phyloP scores from a whole-genome alignment of 2,113 vertebrate species.

The Corynorhinus townsendii region DNA sequence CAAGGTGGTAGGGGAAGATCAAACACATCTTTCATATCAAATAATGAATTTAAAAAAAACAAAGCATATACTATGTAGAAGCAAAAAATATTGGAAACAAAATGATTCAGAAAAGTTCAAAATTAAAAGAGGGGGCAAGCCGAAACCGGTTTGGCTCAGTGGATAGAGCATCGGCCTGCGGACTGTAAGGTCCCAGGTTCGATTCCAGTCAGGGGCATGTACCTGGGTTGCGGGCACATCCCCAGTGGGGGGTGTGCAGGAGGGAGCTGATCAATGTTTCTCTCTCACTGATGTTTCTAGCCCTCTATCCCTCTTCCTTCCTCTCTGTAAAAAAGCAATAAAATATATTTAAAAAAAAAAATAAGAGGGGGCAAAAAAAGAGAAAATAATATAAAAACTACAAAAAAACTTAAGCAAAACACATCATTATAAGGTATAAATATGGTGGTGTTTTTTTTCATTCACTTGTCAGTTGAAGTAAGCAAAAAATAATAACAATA shows the following conservation, averaged over 20 bases:
- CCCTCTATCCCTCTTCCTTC: no score
- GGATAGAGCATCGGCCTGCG: no score
- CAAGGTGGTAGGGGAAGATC: not conserved
- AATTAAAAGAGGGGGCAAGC: not conserved
- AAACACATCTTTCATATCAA: not conserved
- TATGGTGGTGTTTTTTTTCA: not conserved
- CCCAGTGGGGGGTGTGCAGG: no score
- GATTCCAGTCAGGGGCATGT: no score
- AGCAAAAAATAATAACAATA: not conserved
- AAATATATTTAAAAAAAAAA: no score
- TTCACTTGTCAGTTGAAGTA: not conserved
- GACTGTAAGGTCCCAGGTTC: no score
- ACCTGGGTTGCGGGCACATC: no score
- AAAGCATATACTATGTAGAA: not conserved
- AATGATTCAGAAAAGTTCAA: not conserved
- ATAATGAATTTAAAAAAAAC: not conserved
- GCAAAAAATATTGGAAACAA: not conserved
- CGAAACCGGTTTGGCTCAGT: no score
- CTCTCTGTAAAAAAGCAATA: no score
- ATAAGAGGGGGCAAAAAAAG: not conserved
- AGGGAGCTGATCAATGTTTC: no score
- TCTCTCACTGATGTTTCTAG: no score
- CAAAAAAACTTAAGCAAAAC: not conserved
- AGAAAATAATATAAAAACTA: not conserved
- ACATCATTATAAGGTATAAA: not conserved